Evolutionary conservation across 2,797 vertebrate genomes (phyloP), one percentile per base, ranked within the genome.

Genomic region (Molothrus ater): DNA sequence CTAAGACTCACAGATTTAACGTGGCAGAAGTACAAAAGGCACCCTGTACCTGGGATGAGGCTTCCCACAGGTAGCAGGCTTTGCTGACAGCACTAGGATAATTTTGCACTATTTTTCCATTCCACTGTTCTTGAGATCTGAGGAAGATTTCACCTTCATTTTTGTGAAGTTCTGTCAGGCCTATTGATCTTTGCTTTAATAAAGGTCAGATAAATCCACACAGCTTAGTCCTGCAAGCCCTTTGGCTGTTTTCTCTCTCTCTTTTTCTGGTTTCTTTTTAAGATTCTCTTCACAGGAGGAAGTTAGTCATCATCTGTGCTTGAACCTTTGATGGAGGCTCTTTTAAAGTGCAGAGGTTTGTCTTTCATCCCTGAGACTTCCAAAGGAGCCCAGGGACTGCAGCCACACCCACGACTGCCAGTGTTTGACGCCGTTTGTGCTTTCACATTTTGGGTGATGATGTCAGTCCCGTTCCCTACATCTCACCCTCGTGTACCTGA

Each of bases 341-440:
- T 70, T 79, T 64, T 28, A 5, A 68, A 78, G 28, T 36, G 75
- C 45, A 57, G 66, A 45, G 24, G 5, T 70, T 75, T 92, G 47
- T 31, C 34, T 92, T 71, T 84, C 25, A 31, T 36, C 42, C 18
- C 28, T 31, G 24, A 4, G 29, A 2, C 21, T 86, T 53, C 34
- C 59, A 84, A 40, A 51, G 82, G 19, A 85, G 61, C 40, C 60
- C 65, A 64, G 61, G n/a, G 20, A 9, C 22, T 74, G 45, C n/a
- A 78, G 42, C 0, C 24, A 14, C 10, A 4, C 17, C 13, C 1
- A 1, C 22, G 17, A 10, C 7, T 22, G 57, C 32, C 28, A 4
- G n/a, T 0, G 0, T 70, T 73, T 79, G 32, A 28, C 0, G 1
- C 15, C 29, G 7, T 47, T 61, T 70, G 14, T 8, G 14, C 11